Base-by-base conservation (phyloP, 1,140 invertebrate species). In the Nephila pilipes region DNA sequence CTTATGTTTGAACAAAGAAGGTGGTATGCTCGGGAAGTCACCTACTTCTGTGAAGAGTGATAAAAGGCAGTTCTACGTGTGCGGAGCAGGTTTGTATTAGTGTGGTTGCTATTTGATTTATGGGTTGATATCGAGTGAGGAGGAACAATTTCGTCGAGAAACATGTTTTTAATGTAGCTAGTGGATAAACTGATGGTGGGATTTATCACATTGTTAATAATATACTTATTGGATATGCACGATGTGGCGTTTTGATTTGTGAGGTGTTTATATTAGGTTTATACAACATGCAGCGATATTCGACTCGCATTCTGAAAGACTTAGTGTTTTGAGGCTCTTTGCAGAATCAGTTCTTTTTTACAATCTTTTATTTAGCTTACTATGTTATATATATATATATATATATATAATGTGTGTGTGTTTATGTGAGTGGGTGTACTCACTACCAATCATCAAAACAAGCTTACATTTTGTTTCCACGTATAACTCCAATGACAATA, bases 41-140 rank as follows among this genome's bases (percentile, higher is more conserved):
- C 69, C 69, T 75, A 75, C 69, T 75, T 75, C 18, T 10, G 69
- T 75, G 32, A 18, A 18, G 69, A 75, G 69, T 75, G 69, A 75
- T 75, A 75, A 36, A 75, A 75, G 69, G 69, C 69, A 6, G 25
- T 75, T 10, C 29, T 75, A 36, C 69, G 69, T 75, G 69, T 14
- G 29, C 69, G 2, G 29, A 36, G 29, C 69, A 75, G 29, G 29
- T 36, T 32, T 75, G 25, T 75, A 20, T 75, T 75, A 75, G 32
- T 1, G 29, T 36, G 69, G 32, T 22, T 1, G 69, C 16, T 32
- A 20, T 16, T 29, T 75, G 69, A 75, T 75, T 75, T 75, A 75
- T 20, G 69, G 69, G 12, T 29, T 32, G 69, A 36, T 75, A 75
- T 75, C 29, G 36, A 25, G 25, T 14, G 25, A 65, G 22, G 22